phyloP scores from a whole-genome alignment of 2,797 vertebrate genomes.

The Platyrinchus mystaceus region DNA sequence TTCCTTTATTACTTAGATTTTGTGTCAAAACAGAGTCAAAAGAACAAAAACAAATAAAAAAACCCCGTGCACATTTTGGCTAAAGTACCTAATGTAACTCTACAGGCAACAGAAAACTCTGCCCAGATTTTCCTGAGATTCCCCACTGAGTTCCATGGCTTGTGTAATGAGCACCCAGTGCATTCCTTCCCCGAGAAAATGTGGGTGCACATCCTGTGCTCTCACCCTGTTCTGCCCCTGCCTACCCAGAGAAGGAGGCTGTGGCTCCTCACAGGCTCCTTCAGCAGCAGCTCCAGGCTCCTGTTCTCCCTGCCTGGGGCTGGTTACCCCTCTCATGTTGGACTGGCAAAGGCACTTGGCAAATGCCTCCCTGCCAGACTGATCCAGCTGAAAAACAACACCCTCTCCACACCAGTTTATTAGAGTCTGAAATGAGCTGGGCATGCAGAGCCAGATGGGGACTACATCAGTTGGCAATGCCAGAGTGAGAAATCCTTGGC shows the following conservation, averaged over 20 bases:
- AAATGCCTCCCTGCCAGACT: background rate
- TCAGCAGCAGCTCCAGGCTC: background rate
- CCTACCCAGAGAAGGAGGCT: background rate
- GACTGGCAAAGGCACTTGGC: background rate
- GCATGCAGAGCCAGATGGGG: background rate
- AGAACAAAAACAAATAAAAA: background rate
- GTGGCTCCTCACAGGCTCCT: background rate
- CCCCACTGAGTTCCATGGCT: background rate
- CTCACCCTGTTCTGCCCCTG: background rate
- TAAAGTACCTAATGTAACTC: background rate
- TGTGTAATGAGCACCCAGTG: background rate
- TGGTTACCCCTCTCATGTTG: background rate
- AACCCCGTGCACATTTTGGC: background rate
- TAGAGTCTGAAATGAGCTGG: background rate
- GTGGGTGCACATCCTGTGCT: background rate
- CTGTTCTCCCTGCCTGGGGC: background rate
- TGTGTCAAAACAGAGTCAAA: background rate
- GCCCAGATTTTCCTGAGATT: background rate
- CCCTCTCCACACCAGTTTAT: background rate
- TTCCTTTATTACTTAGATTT: background rate
- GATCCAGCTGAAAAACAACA: background rate
- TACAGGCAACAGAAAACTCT: background rate
- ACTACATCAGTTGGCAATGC: background rate
- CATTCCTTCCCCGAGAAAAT: background rate
- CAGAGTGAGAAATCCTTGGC: background rate